These are phyloP conservation scores for Gnathochromis pfefferi DNA, from an alignment of 2,113 vertebrate species.

Conservation along the genomic window DNA sequence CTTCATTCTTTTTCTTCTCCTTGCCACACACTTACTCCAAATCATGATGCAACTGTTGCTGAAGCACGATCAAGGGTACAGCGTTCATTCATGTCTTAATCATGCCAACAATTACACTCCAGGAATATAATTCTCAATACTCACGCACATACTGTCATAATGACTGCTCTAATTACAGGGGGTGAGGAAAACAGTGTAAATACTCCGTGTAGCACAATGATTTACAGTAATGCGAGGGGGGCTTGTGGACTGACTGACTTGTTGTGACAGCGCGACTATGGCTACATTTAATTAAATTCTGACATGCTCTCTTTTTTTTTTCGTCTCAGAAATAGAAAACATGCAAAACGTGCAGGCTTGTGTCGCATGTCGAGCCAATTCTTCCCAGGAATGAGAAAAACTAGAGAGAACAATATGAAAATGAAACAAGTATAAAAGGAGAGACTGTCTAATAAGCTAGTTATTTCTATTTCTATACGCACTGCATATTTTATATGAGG, in stretches of 20 bases:
- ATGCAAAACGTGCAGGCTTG: not conserved
- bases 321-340: not conserved
- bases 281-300: constrained; percentile 1
- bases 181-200: constrained; percentile 17
- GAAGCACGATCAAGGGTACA: constrained; percentile 10
- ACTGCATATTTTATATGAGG: not conserved
- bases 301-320: not conserved
- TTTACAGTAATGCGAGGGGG: not conserved
- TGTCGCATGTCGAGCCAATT: not conserved
- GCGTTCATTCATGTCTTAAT: constrained; percentile 42
- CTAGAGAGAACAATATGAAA: not conserved
- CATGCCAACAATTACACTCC: constrained; percentile 46
- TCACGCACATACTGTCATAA: constrained; percentile 60
- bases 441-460: not conserved
- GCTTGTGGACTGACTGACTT: constrained; percentile 5
- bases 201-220: not conserved
- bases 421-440: not conserved
- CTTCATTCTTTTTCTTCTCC: constrained; percentile 22
- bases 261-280: constrained; percentile 15
- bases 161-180: constrained; percentile 42
- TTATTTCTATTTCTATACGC: not conserved
- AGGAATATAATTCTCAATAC: constrained; percentile 55
- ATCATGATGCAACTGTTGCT: constrained; percentile 50
- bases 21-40: constrained; percentile 30
- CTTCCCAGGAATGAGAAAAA: not conserved